Evolutionary conservation across 53 echinoderm and acorn worm species (phyloP), one percentile per base, ranked within the genome.

Genomic region (Luidia sarsii): DNA sequence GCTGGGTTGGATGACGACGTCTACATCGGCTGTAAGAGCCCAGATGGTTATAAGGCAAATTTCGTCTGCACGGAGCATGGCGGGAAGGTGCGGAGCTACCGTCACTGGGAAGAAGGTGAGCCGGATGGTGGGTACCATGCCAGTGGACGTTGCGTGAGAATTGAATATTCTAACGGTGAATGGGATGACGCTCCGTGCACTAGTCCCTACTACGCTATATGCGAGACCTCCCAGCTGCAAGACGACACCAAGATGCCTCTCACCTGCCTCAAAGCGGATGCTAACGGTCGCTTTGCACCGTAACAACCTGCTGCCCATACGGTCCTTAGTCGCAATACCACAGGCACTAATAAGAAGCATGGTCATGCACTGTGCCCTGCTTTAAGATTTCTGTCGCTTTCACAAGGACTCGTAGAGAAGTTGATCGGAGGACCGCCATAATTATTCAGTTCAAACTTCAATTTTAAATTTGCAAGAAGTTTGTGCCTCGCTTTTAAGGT

Each of bases 11-110:
- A n/a, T n/a, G n/a, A n/a, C n/a, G 70, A 70, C 32, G 19, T 70
- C 51, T 72, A 50, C 50, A 72, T 72, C 72, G 72, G 72, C 23
- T 72, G 72, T 15, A 20, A 18, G 31, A 31, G 38, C 18, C 10
- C 10, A 28, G 65, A 48, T 0, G 25, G 30, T 14, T 54, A 53
- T 3, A 4, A 5, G 11, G 63, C 34, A 3, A 53, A 9, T 3
- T 72, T 54, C 54, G 13, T 24, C 5, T 72, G 72, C 39, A 55
- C 23, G 8, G 72, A 53, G 36, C 72, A 54, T 36, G 39, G 38
- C 7, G 54, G 38, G 21, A 9, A 37, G 30, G 34, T 54, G 2
- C 18, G 23, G 31, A 18, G 18, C 0, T 15, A 27, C 27, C 27
- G 10, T 30, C 21, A 0, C 36, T 19, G 10, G 3, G 35, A 20